phyloP scores from a whole-genome alignment of 2,113 vertebrate species.

The Vulpes lagopus region DNA sequence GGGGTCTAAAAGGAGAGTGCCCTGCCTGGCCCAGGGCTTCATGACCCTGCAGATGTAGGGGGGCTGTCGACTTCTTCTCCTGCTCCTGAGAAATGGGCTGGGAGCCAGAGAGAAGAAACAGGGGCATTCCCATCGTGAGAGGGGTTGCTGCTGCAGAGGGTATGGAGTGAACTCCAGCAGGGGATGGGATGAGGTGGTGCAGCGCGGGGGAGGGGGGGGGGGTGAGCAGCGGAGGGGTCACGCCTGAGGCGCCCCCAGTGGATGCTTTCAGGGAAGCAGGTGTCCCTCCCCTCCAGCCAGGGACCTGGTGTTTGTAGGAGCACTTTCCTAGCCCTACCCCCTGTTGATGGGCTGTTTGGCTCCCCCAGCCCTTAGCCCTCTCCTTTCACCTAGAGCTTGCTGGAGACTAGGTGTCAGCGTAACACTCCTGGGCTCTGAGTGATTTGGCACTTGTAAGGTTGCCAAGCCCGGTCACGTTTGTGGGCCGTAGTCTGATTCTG shows the following conservation, averaged over 20 bases:
- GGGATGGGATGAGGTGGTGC: neutral
- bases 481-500: neutral
- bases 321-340: fast-evolving
- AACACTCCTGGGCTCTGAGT: neutral
- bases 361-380: too few species aligned
- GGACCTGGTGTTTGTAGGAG: neutral
- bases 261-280: neutral
- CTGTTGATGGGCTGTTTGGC: neutral
- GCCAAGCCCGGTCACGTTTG: neutral
- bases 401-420: neutral
- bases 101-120: neutral
- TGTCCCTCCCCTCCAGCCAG: neutral
- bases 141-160: neutral
- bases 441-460: neutral
- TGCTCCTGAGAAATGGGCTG: neutral
- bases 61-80: neutral
- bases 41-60: neutral
- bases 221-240: neutral
- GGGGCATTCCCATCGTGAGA: neutral
- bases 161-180: neutral
- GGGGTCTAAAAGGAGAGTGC: neutral
- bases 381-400: neutral
- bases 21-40: neutral
- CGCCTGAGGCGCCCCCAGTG: neutral
- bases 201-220: too few species aligned